A percentile compares a stretch with the other conserved stretches of the same genome.
Evolutionary conservation across 2,797 vertebrate species (phyloP).

Genomic region (Characodon lateralis): DNA sequence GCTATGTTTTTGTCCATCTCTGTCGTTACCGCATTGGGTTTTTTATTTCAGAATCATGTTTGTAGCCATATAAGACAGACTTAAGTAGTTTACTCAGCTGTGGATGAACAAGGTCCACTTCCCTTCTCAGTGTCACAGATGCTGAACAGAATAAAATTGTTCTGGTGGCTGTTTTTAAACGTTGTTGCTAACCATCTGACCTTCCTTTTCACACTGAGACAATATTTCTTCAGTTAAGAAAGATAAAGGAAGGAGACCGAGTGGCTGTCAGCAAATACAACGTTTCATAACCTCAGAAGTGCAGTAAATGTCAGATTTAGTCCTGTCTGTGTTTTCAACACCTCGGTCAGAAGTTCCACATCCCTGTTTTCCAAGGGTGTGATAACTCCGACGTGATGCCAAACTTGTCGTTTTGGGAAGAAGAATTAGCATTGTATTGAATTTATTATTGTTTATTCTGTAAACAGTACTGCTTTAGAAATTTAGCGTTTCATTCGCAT

Average conservation of each 20-base stretch:
- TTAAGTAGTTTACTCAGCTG: constrained; percentile 84
- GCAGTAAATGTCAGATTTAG: constrained; percentile 33
- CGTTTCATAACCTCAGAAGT: constrained; percentile 58
- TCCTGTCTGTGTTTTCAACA: constrained; percentile 36
- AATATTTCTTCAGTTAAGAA: constrained; percentile 70
- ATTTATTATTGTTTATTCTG: background rate
- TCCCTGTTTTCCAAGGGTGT: background rate
- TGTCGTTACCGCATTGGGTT: constrained; percentile 76
- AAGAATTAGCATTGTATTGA: background rate
- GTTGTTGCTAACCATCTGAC: constrained; percentile 68
- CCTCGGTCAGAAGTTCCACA: constrained; percentile 44
- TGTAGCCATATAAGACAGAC: constrained; percentile 70
- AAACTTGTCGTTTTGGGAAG: background rate
- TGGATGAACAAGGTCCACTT: constrained; percentile 71
- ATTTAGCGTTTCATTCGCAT: background rate
- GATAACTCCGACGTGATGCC: background rate
- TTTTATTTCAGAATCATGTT: constrained; percentile 67
- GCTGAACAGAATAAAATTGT: constrained; percentile 47
- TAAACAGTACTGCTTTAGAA: background rate
- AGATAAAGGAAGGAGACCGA: constrained; percentile 74
- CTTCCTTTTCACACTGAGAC: constrained; percentile 71
- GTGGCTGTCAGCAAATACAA: constrained; percentile 58
- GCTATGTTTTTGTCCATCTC: constrained; percentile 77
- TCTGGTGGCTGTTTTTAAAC: constrained; percentile 64
- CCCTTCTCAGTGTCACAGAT: constrained; percentile 62